These are phyloP conservation scores for Halichondria panicea DNA, from an alignment of 37 sponge, comb jelly and placozoan genomes.

Conservation along the genomic window DNA sequence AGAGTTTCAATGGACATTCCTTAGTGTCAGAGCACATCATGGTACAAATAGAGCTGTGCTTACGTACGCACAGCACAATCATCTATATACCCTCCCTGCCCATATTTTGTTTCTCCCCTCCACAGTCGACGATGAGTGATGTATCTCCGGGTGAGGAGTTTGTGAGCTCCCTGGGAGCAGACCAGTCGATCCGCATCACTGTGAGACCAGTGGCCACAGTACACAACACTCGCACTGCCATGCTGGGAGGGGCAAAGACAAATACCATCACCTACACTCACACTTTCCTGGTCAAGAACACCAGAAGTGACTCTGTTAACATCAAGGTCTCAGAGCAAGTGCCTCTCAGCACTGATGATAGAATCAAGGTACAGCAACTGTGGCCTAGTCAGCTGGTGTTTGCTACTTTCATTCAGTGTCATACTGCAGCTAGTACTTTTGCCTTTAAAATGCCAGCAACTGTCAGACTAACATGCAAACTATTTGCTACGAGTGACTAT, in stretches of 20 bases:
- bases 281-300: slow-evolving; percentile 65
- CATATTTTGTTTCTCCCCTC: neutral
- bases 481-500: too few species aligned
- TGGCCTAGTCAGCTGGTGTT: too few species aligned
- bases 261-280: slow-evolving; percentile 40
- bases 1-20: too few species aligned
- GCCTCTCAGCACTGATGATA: slow-evolving; percentile 71
- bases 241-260: slow-evolving; percentile 15
- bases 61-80: too few species aligned
- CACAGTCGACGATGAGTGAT: slow-evolving; percentile 33
- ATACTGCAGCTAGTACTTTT: neutral
- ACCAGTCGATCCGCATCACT: slow-evolving; percentile 58
- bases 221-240: too few species aligned
- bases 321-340: slow-evolving; percentile 66
- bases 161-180: slow-evolving; percentile 52
- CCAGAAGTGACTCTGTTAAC: slow-evolving; percentile 19
- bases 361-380: slow-evolving; percentile 89
- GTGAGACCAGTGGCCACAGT: slow-evolving; percentile 13
- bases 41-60: too few species aligned
- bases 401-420: too few species aligned
- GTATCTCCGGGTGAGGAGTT: slow-evolving; percentile 57
- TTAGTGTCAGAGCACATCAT: too few species aligned
- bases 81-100: too few species aligned
- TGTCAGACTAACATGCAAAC: too few species aligned
- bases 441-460: too few species aligned